Evolutionary conservation across 2,797 vertebrate species (phyloP).

Genomic region (Macropus fuliginosus): DNA sequence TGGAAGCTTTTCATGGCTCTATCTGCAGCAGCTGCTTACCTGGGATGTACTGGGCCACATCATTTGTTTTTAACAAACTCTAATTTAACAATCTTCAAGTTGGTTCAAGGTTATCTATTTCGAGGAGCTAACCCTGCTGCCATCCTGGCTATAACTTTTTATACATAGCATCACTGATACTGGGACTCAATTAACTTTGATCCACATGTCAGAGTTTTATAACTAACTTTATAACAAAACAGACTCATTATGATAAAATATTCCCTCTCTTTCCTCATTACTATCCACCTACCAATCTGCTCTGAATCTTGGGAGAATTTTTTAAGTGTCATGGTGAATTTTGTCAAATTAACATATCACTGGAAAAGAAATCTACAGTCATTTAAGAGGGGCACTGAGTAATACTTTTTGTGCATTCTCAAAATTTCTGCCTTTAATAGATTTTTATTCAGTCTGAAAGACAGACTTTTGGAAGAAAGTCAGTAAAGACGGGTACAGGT

Average conservation of each 20-base stretch:
- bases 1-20: slow-evolving; percentile 72
- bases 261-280: background rate
- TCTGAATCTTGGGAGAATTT: slow-evolving; percentile 38
- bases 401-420: background rate
- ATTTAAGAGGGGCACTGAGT: background rate
- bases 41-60: background rate
- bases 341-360: slow-evolving; percentile 47
- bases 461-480: slow-evolving; percentile 19
- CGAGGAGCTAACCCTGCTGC: background rate
- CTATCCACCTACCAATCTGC: background rate
- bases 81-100: background rate
- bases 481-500: background rate
- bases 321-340: slow-evolving; percentile 54
- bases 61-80: slow-evolving; percentile 37
- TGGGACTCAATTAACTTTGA: slow-evolving; percentile 23
- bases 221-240: slow-evolving; percentile 11
- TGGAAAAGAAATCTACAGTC: background rate
- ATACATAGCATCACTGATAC: background rate
- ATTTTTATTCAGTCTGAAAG: slow-evolving; percentile 8
- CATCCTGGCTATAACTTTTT: slow-evolving; percentile 16
- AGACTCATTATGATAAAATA: background rate
- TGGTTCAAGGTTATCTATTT: background rate
- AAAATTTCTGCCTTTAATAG: slow-evolving; percentile 23
- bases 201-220: background rate
- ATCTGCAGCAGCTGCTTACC: slow-evolving; percentile 52